phyloP scores from a whole-genome alignment of 2,113 vertebrate species.

The Pseudorasbora parva region DNA sequence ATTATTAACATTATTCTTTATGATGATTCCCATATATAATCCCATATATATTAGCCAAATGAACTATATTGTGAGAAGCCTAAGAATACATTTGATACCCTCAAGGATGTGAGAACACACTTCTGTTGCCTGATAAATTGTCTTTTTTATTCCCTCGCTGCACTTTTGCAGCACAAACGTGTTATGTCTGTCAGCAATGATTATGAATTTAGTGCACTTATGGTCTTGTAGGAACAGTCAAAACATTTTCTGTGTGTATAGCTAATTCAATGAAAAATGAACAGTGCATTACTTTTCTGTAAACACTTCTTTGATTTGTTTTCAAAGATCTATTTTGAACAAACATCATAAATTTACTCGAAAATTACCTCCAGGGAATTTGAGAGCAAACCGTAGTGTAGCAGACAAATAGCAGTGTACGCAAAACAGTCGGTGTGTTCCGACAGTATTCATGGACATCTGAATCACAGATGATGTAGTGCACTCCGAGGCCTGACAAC shows the following conservation, averaged over 20 bases:
- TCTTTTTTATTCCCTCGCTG: neutral
- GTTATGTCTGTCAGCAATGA: conserved; percentile 56
- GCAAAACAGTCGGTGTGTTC: conserved; percentile 37
- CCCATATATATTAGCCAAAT: neutral
- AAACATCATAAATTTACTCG: conserved; percentile 55
- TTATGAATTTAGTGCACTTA: conserved; percentile 58
- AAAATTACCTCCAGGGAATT: conserved; percentile 39
- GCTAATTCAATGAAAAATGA: conserved; percentile 58
- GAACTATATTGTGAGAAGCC: conserved; percentile 9
- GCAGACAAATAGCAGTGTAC: conserved; percentile 39
- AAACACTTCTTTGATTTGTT: conserved; percentile 56
- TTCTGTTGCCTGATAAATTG: conserved; percentile 33
- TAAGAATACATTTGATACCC: neutral
- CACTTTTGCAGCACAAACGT: conserved; percentile 51
- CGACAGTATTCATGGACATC: conserved; percentile 37
- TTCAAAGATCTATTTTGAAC: conserved; percentile 54
- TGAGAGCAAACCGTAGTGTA: conserved; percentile 32
- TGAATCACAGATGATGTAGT: conserved; percentile 45
- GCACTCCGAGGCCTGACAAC: conserved; percentile 34
- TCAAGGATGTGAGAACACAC: conserved; percentile 12
- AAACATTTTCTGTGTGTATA: conserved; percentile 59
- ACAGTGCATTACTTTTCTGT: conserved; percentile 47
- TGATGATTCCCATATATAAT: neutral
- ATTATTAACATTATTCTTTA: neutral
- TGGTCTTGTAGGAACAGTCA: conserved; percentile 54